Evolutionary conservation across 2,797 vertebrate genomes (phyloP).

Genomic region (Sorex maritimensis): DNA sequence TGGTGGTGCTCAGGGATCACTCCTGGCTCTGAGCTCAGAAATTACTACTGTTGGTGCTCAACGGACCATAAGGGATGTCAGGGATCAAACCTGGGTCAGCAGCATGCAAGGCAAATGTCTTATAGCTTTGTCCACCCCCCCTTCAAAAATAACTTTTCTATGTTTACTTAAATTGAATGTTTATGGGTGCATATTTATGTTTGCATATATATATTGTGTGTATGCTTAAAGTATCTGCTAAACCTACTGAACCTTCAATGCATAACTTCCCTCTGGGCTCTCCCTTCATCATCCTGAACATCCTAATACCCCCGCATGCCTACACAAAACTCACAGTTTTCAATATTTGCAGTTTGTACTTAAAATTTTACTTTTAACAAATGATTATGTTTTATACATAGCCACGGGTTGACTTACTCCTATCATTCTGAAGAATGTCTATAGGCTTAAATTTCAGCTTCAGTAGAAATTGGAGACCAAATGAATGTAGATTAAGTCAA

Average conservation of each 20-base stretch:
- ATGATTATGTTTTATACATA: not conserved
- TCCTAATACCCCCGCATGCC: not conserved
- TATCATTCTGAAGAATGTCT: constrained; percentile 13
- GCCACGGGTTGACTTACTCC: not conserved
- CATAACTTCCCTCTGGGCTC: not conserved
- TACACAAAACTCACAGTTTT: not conserved
- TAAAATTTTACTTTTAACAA: not conserved
- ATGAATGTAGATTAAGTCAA: not conserved
- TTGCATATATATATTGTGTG: not conserved
- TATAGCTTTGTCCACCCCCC: no score
- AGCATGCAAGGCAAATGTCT: no score
- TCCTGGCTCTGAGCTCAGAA: no score
- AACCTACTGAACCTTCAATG: not conserved
- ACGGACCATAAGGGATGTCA: no score
- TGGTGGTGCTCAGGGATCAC: no score
- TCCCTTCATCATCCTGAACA: not conserved
- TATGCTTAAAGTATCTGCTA: not conserved
- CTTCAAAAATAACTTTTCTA: constrained; percentile 19
- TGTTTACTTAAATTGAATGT: not conserved
- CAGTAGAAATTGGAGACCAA: not conserved
- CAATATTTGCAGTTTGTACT: constrained; percentile 5
- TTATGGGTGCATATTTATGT: no score
- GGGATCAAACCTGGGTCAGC: no score
- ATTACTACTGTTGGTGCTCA: no score
- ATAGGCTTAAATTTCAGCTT: constrained; percentile 27